Base-by-base conservation (phyloP, 2,888 invertebrate species). In the Ophion ventricosus region DNA sequence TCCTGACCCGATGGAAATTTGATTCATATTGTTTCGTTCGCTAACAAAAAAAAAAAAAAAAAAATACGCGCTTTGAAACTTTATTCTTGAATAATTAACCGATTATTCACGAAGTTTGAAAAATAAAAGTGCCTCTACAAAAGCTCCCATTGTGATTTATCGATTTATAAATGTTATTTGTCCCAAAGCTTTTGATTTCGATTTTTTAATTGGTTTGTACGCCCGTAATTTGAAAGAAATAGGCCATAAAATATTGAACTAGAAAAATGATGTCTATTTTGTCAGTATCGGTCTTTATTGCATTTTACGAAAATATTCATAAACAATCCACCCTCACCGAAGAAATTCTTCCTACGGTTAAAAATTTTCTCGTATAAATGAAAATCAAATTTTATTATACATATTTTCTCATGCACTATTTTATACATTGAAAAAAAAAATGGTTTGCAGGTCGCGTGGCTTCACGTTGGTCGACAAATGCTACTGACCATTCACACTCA, bases 401-500 rank as follows among this genome's bases (percentile, higher is more conserved):
- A 35, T 8, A 43, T 43, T 43, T 49, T 49, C 49, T 14, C 2
- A 17, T 17, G 4, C 2, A 49, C 4, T 49, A 17, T 49, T 2
- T 17, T 17, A 49, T 49, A 17, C 17, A 0, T 49, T 17, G 14
- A 2, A 2, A 14, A 2, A 2, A 14, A 14, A 43, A 43, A 49
- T 49, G 49, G 25, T 35, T 79, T 87, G 56, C 94, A 98, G 98
- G 98, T 98, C 90, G 98, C 98, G 86, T 98, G 98, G 98, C 97
- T 98, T 90, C 98, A 98, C 94, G 98, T 98, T 92, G 98, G 98
- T 94, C 96, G 98, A 73, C 97, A 98, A 94, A 98, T 98, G 97
- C 97, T 98, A 91, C 95, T 98, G 87, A 98, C 98, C 63, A 97
- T 98, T 92, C 98, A 98, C 94, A 96, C 97, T 40, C 98, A 98